These are phyloP conservation scores for Molanna angustata DNA, from an alignment of 2,888 invertebrate genomes.

Conservation along the genomic window DNA sequence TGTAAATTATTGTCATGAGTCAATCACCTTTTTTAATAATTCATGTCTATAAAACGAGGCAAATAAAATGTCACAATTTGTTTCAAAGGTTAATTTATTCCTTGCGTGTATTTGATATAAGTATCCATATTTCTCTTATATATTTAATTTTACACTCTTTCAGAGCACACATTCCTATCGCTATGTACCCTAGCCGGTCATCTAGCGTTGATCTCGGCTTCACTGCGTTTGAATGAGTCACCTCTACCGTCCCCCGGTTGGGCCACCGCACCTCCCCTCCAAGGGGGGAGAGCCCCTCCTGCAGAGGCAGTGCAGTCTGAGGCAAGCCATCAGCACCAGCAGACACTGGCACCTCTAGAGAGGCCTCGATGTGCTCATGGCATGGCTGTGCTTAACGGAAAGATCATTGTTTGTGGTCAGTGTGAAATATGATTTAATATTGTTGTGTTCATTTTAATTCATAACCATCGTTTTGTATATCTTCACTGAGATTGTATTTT, in stretches of 20 bases:
- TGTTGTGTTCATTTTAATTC: too few species aligned
- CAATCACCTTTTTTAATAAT: too few species aligned
- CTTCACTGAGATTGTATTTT: too few species aligned
- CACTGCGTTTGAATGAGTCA: constrained; percentile 52
- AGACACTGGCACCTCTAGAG: constrained; percentile 60
- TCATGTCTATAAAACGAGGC: too few species aligned
- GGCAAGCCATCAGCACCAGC: constrained; percentile 49
- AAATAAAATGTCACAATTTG: too few species aligned
- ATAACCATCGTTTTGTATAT: too few species aligned
- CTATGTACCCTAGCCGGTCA: constrained; percentile 62
- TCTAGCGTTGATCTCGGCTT: constrained; percentile 60
- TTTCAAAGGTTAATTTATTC: too few species aligned
- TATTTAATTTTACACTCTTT: constrained; percentile 28
- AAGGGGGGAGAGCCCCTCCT: neutral
- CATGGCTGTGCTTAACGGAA: constrained; percentile 65
- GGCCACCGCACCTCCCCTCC: constrained; percentile 4
- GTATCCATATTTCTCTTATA: too few species aligned
- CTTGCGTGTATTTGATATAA: too few species aligned
- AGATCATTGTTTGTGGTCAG: constrained; percentile 75
- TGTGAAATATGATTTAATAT: too few species aligned
- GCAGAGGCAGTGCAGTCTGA: constrained; percentile 30
- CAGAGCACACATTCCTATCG: constrained; percentile 61
- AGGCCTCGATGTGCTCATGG: constrained; percentile 74
- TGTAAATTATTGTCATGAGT: too few species aligned
- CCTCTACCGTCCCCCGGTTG: constrained; percentile 34